These are phyloP conservation scores for Lerema accius DNA, from an alignment of 1,140 invertebrate species.

Conservation along the genomic window DNA sequence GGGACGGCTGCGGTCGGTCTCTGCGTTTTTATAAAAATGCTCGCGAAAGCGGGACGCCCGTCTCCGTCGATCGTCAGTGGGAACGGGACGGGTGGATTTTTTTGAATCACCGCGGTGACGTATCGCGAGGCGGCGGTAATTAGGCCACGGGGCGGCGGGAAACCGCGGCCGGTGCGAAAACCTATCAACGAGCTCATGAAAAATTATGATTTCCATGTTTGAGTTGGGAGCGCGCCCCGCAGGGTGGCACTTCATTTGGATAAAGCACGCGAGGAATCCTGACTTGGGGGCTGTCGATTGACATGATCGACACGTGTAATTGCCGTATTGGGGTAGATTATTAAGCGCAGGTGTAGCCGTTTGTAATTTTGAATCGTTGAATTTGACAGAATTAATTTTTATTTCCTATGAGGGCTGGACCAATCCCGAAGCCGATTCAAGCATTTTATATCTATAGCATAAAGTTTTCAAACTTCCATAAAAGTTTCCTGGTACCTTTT, in stretches of 20 bases:
- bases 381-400: too few relatives aligned
- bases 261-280: conserved; percentile 62
- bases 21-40: conserved; percentile 83
- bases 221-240: conserved; percentile 52
- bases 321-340: conserved; percentile 29
- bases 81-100: conserved; percentile 77
- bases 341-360: conserved; percentile 6
- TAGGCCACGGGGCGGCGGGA: conserved; percentile 80
- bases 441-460: too few relatives aligned
- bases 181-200: conserved; percentile 82
- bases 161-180: conserved; percentile 79
- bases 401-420: too few relatives aligned
- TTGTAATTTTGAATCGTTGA: neutral
- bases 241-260: conserved; percentile 67
- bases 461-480: too few relatives aligned
- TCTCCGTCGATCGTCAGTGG: conserved; percentile 41
- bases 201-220: conserved; percentile 81
- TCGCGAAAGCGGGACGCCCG: conserved; percentile 66
- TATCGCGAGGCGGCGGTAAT: conserved; percentile 78
- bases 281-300: conserved; percentile 49
- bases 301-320: conserved; percentile 54
- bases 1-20: conserved; percentile 76
- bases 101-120: conserved; percentile 78
- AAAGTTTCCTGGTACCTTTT: too few relatives aligned
- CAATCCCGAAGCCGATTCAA: too few relatives aligned